These are phyloP conservation scores for Anagrus nilaparvatae DNA, from an alignment of 1,140 invertebrate species.

Conservation along the genomic window DNA sequence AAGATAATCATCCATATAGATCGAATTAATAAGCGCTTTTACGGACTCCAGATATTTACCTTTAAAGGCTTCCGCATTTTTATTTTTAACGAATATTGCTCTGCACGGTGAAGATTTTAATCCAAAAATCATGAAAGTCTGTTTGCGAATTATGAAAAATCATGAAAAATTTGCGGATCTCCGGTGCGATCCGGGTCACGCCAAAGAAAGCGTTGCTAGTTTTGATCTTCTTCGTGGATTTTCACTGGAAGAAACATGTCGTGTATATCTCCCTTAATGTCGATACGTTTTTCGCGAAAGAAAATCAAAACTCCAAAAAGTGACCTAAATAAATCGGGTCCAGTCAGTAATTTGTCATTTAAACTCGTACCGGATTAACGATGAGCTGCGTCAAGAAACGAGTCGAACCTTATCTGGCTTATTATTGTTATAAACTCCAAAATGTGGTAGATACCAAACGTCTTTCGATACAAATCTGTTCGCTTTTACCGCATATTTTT, in stretches of 20 bases:
- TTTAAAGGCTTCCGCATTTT: too few species aligned
- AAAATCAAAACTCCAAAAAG: too few species aligned
- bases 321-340: too few species aligned
- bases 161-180: constrained; percentile 13
- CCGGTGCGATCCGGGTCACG: not conserved
- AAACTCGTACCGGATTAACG: constrained; percentile 13
- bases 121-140: constrained; percentile 27
- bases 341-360: constrained; percentile 22
- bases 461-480: too few species aligned
- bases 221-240: not conserved
- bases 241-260: constrained; percentile 6
- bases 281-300: constrained; percentile 15
- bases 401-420: too few species aligned
- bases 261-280: not conserved
- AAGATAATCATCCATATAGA: too few species aligned
- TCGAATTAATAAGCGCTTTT: too few species aligned
- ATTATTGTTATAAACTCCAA: too few species aligned
- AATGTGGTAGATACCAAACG: too few species aligned
- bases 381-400: too few species aligned
- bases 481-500: too few species aligned
- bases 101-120: constrained; percentile 23
- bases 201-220: constrained; percentile 17
- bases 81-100: constrained; percentile 22
- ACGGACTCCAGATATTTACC: not conserved
- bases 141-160: too few species aligned